Conservation (phyloP, 2,113 vertebrate genomes). For the Prionailurus viverrinus region DNA sequence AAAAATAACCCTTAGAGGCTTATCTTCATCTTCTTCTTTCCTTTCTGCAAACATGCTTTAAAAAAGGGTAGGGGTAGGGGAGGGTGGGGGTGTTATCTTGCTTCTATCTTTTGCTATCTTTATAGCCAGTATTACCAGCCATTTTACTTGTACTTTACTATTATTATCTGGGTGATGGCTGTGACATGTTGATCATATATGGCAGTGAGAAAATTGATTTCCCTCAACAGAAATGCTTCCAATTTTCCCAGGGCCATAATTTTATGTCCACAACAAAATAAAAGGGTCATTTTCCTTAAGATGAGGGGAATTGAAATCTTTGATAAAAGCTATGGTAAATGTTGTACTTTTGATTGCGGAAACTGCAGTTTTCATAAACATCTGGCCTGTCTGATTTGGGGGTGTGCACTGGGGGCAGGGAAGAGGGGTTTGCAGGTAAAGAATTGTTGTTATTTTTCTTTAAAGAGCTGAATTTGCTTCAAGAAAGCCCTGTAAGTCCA, state of each 20-base stretch:
- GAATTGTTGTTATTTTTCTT: conserved; percentile 60
- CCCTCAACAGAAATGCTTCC: conserved; percentile 96
- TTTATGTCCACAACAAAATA: conserved; percentile 99
- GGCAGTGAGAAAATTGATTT: conserved; percentile 99
- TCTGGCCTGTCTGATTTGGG: conserved; percentile 85
- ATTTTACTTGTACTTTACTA: conserved; percentile 91
- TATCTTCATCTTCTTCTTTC: conserved; percentile 56
- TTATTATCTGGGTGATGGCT: conserved; percentile 93
- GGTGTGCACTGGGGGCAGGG: conserved; percentile 39
- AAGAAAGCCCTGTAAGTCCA: conserved; percentile 57
- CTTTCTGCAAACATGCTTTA: conserved; percentile 77
- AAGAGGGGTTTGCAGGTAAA: conserved; percentile 40
- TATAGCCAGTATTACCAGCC: conserved; percentile 89
- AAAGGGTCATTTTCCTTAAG: conserved; percentile 98
- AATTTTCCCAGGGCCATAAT: conserved; percentile 99
- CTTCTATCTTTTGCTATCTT: conserved; percentile 75
- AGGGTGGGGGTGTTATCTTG: conserved; percentile 80
- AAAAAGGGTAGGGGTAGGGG: not conserved
- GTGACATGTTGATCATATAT: conserved; percentile 95
- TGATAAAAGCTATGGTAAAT: conserved; percentile 95
- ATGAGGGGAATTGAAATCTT: conserved; percentile 96
- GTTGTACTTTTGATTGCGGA: conserved; percentile 93
- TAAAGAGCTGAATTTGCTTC: conserved; percentile 75
- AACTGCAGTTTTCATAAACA: conserved; percentile 89
- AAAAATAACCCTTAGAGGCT: conserved; percentile 69